Evolutionary conservation across 2,888 invertebrate genomes (phyloP).

Genomic region (Salticus scenicus): DNA sequence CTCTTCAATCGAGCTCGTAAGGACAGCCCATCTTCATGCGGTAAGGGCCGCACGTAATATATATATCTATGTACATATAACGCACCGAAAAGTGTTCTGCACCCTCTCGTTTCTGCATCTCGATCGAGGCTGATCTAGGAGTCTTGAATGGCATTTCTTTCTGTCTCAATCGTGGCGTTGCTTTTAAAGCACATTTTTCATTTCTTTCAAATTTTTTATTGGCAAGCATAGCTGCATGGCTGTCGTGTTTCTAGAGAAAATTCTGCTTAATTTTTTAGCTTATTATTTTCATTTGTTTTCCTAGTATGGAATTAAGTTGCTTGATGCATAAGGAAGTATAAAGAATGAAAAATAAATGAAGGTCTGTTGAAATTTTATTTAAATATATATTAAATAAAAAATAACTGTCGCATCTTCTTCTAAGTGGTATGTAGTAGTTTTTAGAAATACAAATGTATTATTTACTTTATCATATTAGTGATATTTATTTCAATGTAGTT

Average conservation of each 20-base stretch:
- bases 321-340: no score
- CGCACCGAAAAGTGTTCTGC: neutral
- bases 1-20: slow-evolving; percentile 71
- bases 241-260: neutral
- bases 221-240: slow-evolving; percentile 2
- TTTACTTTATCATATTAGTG: no score
- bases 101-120: neutral
- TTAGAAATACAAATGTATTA: no score
- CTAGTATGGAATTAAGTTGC: no score
- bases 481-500: no score
- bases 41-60: slow-evolving; percentile 35
- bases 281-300: neutral
- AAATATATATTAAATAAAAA: no score
- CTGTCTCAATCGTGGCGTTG: neutral
- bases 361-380: no score
- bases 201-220: neutral
- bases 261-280: neutral
- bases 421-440: no score
- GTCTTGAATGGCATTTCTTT: neutral
- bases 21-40: slow-evolving; percentile 68
- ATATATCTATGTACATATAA: no score
- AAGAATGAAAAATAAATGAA: no score
- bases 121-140: neutral
- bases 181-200: neutral
- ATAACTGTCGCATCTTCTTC: no score